Percentiles rank a stretch among this genome's conserved stretches.
phyloP scores from a whole-genome alignment of 1,140 invertebrate genomes.

The Leptoteleia sp. region DNA sequence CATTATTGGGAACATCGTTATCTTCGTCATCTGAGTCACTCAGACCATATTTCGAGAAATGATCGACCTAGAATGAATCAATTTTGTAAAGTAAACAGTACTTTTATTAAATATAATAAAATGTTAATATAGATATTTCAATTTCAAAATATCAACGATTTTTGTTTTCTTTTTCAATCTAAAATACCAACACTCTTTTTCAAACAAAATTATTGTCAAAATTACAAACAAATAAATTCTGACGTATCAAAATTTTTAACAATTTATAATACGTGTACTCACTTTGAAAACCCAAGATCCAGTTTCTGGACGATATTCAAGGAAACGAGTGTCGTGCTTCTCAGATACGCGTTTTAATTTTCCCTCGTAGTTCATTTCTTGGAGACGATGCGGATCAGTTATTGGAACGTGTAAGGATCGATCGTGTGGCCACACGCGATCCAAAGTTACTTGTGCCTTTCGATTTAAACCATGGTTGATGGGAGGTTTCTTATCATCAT shows the following conservation, averaged over 20 bases:
- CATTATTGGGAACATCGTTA: slow-evolving; percentile 74
- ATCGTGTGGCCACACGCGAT: slow-evolving; percentile 96
- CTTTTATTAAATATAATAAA: slow-evolving; percentile 47
- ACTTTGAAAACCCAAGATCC: slow-evolving; percentile 97
- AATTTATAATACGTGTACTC: too few relatives aligned
- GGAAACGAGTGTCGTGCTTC: slow-evolving; percentile 93
- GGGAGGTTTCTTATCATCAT: slow-evolving; percentile 85
- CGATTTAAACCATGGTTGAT: slow-evolving; percentile 94
- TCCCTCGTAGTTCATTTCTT: slow-evolving; percentile 92
- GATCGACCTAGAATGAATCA: slow-evolving; percentile 87
- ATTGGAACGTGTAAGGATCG: slow-evolving; percentile 91
- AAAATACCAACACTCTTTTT: too few relatives aligned
- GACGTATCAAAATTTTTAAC: too few relatives aligned
- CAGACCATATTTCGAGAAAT: slow-evolving; percentile 98
- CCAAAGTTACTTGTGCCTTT: slow-evolving; percentile 94
- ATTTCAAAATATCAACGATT: too few relatives aligned
- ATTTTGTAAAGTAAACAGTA: too few relatives aligned
- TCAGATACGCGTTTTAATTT: slow-evolving; percentile 91
- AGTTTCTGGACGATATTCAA: slow-evolving; percentile 96
- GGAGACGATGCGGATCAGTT: slow-evolving; percentile 89
- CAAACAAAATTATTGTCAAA: too few relatives aligned
- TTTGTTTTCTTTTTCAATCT: too few relatives aligned
- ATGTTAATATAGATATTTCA: too few relatives aligned
- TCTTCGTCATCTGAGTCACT: slow-evolving; percentile 95
- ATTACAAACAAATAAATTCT: too few relatives aligned